Evolutionary conservation across 2,888 invertebrate genomes (phyloP), one percentile per base, ranked within the genome.

Genomic region (Tanaodytes sp.): DNA sequence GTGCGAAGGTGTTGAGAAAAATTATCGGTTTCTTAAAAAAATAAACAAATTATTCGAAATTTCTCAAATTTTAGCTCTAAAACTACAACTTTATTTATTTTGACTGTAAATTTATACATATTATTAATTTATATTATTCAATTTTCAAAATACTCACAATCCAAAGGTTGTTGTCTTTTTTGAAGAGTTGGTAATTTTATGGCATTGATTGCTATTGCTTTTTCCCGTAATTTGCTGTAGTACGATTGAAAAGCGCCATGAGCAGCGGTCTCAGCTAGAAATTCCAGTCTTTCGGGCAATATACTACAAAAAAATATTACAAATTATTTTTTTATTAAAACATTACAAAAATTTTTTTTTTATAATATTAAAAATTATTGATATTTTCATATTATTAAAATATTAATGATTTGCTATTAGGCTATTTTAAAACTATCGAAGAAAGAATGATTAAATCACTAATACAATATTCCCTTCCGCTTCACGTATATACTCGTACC

Each of bases 201-300:
- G 14, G n/a, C n/a, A 46, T 40, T 40, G 12, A 59, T 66, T 1
- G 59, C 59, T 37, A 59, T 46, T 18, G 48, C 66, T 31, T 54
- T 66, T 33, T 59, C 59, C 3, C 66, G 40, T 18, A 49, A 31
- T 42, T 61, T 54, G 2, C 12, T 37, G 19, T 51, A 58, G 23
- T 14, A 54, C 9, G 15, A 12, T 16, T 66, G 36, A 36, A 67
- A 67, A 14, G 23, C 36, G 2, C 66, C 61, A 9, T 51, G 57
- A 20, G 66, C 48, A 59, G 51, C 54, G 14, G 15, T 27, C 18
- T 46, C 12, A 15, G 48, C 42, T 12, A 63, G 31, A 36, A 40
- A 30, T 14, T 55, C 40, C n/a, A 55, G 48, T 55, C 42, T 27
- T 2, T 63, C 49, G 6, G 55, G 18, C n/a, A 20, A 14, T 16